Evolutionary conservation across 2,888 invertebrate genomes (phyloP), one percentile per base, ranked within the genome.

Genomic region (Nysson spinosus): DNA sequence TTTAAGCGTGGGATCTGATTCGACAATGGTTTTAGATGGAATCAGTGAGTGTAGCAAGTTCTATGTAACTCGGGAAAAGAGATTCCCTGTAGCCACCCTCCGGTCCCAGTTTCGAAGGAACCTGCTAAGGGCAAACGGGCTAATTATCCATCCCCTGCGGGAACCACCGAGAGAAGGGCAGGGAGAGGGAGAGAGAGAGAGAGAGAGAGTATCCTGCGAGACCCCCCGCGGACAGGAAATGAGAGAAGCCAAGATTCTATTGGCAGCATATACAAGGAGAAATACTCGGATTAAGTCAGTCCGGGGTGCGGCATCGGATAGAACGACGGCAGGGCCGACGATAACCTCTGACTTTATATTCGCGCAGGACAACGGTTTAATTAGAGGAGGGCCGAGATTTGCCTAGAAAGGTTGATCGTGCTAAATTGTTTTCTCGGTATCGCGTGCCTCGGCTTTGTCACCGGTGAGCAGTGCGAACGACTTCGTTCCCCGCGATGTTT

Each of bases 361-460:
- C 82, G 77, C 77, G 72, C 65, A 68, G 77, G 78, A 78, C 75
- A 78, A 78, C 75, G 82, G 81, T 87, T 87, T 87, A 87, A 87
- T 87, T 87, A 87, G 86, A 86, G 81, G 85, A 79, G 80, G 80
- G 57, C 67, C 39, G 81, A 77, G 84, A 82, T 83, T 85, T 78
- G 80, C 79, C 80, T 82, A 78, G 83, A 85, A 85, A 85, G 85
- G 85, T 85, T 87, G 86, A 87, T 87, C 86, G 87, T 86, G 84
- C 86, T 85, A 87, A 87, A 87, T 87, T 86, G 87, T 87, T 86
- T 85, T 83, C 83, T 72, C 76, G 32, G 67, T 72, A 63, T 50
- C 46, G 56, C 47, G 52, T 19, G 52, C 49, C n/a, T n/a, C n/a
- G n/a, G n/a, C 61, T 54, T 66, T 66, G 51, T 47, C 54, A 50